Evolutionary conservation across 2,888 invertebrate species (phyloP).

Genomic region (Dasysyrphus albostriatus): DNA sequence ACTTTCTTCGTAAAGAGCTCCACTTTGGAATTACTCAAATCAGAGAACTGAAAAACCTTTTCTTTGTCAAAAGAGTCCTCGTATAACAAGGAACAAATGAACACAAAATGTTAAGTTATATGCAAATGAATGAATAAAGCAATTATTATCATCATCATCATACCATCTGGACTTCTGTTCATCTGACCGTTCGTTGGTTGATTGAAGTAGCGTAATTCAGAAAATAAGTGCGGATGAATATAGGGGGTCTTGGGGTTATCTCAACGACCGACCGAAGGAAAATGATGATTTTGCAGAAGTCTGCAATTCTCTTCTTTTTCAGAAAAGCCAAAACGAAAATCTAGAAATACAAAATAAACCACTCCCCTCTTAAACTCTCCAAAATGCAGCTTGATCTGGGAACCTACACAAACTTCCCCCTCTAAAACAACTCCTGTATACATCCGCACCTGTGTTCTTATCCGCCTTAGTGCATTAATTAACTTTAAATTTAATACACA

Average conservation of each 20-base stretch:
- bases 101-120: conserved; percentile 36
- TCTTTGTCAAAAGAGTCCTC: conserved; percentile 7
- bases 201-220: conserved; percentile 28
- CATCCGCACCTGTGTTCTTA: background rate
- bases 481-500: conserved; percentile 18
- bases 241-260: background rate
- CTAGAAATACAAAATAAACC: too few relatives aligned
- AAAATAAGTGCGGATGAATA: background rate
- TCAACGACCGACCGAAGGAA: too few relatives aligned
- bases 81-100: conserved; percentile 24
- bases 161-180: conserved; percentile 6
- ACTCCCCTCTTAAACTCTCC: too few relatives aligned
- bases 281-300: too few relatives aligned
- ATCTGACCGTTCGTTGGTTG: conserved; percentile 31
- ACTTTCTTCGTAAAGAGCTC: background rate
- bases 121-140: conserved; percentile 51
- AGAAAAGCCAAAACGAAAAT: too few relatives aligned
- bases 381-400: too few relatives aligned
- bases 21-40: conserved; percentile 4
- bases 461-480: conserved; percentile 17
- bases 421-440: too few relatives aligned
- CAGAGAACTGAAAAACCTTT: conserved; percentile 1
- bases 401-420: too few relatives aligned
- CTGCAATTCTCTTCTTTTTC: background rate
- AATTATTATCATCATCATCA: conserved; percentile 37